Conservation (phyloP, 2,113 vertebrate species). For the Campylorhamphus procurvoides region DNA sequence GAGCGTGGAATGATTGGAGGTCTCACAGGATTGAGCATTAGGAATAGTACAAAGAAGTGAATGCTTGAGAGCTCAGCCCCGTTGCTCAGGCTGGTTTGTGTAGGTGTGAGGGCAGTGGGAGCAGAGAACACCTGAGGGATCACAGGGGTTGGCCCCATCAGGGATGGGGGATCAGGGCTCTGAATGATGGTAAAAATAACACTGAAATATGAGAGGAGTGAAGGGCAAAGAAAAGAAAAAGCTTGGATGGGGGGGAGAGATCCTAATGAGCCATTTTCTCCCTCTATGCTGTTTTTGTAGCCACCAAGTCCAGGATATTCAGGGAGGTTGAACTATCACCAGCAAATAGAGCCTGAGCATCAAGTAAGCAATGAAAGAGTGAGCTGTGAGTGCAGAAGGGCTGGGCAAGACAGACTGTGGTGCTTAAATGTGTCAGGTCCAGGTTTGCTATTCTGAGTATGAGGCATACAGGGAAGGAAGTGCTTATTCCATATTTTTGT, state of each 20-base stretch:
- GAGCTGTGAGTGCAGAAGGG: background rate
- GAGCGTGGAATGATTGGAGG: background rate
- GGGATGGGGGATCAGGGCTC: background rate
- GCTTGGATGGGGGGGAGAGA: fast-evolving
- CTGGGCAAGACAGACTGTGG: background rate
- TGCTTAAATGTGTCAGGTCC: background rate
- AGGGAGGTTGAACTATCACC: background rate
- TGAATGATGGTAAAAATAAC: constrained; percentile 11
- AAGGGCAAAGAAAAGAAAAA: fast-evolving
- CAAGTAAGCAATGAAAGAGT: background rate
- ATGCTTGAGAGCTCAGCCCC: background rate
- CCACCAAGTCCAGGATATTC: background rate
- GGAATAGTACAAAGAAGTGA: background rate
- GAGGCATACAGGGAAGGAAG: background rate
- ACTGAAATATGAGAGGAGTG: background rate
- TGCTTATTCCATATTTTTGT: background rate
- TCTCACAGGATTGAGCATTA: background rate
- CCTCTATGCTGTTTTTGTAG: background rate
- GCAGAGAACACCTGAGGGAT: background rate
- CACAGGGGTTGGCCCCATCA: background rate
- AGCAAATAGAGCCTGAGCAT: background rate
- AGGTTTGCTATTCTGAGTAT: background rate
- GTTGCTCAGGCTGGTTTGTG: background rate
- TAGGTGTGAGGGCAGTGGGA: background rate
- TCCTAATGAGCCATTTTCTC: background rate